phyloP scores from a whole-genome alignment of 2,113 vertebrate species.

The Promerops cafer region DNA sequence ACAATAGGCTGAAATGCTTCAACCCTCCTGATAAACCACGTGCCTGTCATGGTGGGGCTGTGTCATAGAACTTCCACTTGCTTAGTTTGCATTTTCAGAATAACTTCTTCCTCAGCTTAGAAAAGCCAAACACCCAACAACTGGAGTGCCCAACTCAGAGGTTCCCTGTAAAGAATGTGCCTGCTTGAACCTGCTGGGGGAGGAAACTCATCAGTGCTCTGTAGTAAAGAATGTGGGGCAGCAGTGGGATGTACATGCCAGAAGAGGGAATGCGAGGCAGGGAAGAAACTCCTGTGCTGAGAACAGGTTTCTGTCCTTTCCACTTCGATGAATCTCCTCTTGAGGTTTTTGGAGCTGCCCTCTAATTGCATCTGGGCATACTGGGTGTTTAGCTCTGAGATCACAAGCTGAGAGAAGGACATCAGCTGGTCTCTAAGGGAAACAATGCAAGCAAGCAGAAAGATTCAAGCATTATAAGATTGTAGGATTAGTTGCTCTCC shows the following conservation, averaged over 20 bases:
- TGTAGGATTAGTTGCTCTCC: background rate
- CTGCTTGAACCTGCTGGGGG: background rate
- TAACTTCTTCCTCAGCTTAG: background rate
- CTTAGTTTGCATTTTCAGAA: background rate
- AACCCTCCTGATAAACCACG: background rate
- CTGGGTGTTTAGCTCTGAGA: background rate
- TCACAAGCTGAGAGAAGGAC: background rate
- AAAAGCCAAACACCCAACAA: background rate
- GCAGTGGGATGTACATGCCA: fast-evolving
- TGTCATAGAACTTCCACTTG: fast-evolving
- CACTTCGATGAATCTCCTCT: background rate
- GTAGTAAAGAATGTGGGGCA: background rate
- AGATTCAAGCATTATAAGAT: background rate
- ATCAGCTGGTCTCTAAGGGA: background rate
- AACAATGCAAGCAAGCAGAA: background rate
- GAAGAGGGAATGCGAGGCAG: background rate
- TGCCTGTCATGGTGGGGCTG: background rate
- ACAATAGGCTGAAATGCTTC: background rate
- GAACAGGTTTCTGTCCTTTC: background rate
- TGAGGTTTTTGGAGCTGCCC: background rate
- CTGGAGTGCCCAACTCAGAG: background rate
- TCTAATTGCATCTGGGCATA: background rate
- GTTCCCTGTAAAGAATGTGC: background rate
- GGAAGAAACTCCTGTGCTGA: background rate
- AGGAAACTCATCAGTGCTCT: background rate